Conservation (phyloP, 2,113 vertebrate genomes). For the Bambusicola thoracicus region DNA sequence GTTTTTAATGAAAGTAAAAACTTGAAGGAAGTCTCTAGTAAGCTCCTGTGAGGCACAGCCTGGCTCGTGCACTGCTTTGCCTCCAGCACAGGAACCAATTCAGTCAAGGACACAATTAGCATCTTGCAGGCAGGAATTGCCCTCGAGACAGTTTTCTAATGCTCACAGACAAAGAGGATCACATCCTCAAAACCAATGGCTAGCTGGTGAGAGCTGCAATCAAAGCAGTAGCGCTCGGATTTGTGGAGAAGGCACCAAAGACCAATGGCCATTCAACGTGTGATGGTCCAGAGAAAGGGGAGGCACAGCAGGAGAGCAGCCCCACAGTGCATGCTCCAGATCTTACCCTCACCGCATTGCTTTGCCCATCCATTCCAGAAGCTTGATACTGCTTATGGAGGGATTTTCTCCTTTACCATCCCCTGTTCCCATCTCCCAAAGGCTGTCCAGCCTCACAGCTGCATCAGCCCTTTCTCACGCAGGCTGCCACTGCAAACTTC, state of each 20-base stretch:
- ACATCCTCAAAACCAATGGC: background rate
- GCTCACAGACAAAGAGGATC: background rate
- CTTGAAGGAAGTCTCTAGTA: background rate
- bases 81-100: background rate
- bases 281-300: background rate
- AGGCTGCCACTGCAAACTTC: background rate
- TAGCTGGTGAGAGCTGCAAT: background rate
- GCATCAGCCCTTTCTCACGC: background rate
- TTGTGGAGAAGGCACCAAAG: background rate
- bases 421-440: background rate
- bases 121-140: slow-evolving; percentile 7
- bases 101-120: background rate
- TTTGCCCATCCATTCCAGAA: background rate
- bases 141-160: background rate
- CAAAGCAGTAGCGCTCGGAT: background rate
- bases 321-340: background rate
- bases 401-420: background rate
- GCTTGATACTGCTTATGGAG: background rate
- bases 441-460: background rate
- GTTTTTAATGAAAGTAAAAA: slow-evolving; percentile 16
- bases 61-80: background rate
- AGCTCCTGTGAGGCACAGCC: background rate
- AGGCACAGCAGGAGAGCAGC: background rate
- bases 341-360: accelerated
- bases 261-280: background rate